Evolutionary conservation across 2,888 invertebrate species (phyloP), one percentile per base, ranked within the genome.

Genomic region (Sphaeridia pumilis): DNA sequence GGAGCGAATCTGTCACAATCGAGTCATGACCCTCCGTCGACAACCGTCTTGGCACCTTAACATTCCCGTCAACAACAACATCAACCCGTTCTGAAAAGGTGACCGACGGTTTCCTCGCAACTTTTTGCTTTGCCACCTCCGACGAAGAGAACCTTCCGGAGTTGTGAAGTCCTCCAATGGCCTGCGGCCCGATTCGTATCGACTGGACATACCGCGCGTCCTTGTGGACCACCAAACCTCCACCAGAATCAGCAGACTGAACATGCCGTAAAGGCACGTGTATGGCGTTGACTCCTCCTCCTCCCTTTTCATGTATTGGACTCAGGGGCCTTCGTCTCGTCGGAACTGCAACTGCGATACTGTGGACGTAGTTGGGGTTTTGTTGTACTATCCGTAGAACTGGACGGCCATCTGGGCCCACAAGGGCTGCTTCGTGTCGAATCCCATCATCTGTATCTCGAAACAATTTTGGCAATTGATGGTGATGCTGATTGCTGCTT

Each of bases 71-170:
- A n/a, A 51, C 58, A 10, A 59, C 47, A 2, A 60, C 57, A 42
- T 63, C 64, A 14, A 60, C 58, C 22, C 51, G 47, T 45, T 65
- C 65, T 7, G 63, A 56, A 46, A 63, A 63, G n/a, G 63, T 65
- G 10, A 65, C 63, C 0, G 65, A 65, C 3, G 60, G 65, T 48
- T 62, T 58, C 31, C 58, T 41, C 17, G 35, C 36, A 21, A 4
- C 28, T 25, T 34, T 28, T n/a, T 25, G 17, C 3, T 22, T 31
- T 4, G n/a, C 14, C 10, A 22, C 2, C 17, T 26, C n/a, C 12
- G 49, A 7, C 5, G 45, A 10, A 10, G 46, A 36, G n/a, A 50
- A 44, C 17, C 44, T 14, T 25, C 46, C 41, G 26, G 42, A 49
- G 44, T 34, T 46, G 43, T 25, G 43, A 22, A 28, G n/a, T 35